These are phyloP conservation scores for Nibea coibor DNA, from an alignment of 2,113 vertebrate genomes.

Conservation along the genomic window DNA sequence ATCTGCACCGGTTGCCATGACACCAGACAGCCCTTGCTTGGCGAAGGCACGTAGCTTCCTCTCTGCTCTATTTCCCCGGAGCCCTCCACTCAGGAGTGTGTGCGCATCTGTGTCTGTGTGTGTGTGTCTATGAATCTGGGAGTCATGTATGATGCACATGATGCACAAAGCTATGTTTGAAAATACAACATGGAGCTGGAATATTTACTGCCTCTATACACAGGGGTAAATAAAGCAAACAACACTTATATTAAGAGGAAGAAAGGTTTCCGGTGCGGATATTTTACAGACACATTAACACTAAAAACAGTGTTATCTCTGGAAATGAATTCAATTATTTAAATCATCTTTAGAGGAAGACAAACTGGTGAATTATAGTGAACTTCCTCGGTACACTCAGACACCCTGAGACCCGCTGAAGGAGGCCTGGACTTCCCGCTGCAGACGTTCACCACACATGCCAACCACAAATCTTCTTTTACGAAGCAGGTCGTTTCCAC, in stretches of 20 bases:
- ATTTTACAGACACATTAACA: constrained; percentile 12
- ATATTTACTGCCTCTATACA: constrained; percentile 30
- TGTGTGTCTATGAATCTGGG: constrained; percentile 46
- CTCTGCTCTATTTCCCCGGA: constrained; percentile 87
- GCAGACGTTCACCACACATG: constrained; percentile 6
- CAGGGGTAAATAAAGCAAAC: constrained; percentile 12
- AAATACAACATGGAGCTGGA: constrained; percentile 13
- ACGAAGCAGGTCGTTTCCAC: constrained; percentile 8
- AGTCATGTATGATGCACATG: constrained; percentile 51
- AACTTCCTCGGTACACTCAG: background rate
- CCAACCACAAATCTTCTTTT: constrained; percentile 42
- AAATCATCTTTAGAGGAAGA: background rate
- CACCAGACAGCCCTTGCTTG: constrained; percentile 94
- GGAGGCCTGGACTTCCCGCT: background rate
- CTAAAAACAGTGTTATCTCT: background rate
- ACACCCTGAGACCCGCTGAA: background rate
- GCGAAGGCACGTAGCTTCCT: constrained; percentile 89
- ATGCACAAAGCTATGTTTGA: constrained; percentile 43
- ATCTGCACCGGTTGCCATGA: constrained; percentile 92
- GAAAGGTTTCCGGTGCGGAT: constrained; percentile 29
- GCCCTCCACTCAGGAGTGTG: constrained; percentile 72
- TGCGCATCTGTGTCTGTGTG: constrained; percentile 47
- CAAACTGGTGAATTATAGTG: constrained; percentile 11
- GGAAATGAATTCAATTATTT: background rate
- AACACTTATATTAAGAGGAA: background rate